Evolutionary conservation across 2,113 vertebrate species (phyloP).

Genomic region (Channa maculata): DNA sequence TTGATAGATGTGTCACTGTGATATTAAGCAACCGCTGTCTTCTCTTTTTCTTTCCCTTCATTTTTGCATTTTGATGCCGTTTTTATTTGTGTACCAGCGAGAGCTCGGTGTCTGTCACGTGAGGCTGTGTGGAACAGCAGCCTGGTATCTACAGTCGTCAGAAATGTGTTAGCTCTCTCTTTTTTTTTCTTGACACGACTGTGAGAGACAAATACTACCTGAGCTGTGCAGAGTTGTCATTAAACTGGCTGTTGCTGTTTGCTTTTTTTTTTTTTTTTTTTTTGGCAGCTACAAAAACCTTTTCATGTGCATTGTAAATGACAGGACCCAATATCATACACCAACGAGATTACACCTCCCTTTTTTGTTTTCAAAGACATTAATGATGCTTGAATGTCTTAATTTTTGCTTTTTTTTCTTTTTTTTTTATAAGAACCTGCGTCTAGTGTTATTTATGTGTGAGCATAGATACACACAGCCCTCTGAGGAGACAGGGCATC

Average conservation of each 20-base stretch:
- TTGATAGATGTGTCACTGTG: slow-evolving; percentile 33
- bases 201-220: slow-evolving; percentile 49
- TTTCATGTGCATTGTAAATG: slow-evolving; percentile 40
- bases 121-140: slow-evolving; percentile 44
- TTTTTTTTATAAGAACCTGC: background rate
- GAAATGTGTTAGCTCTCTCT: slow-evolving; percentile 37
- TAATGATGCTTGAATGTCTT: slow-evolving; percentile 21
- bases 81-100: slow-evolving; percentile 41
- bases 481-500: slow-evolving; percentile 21
- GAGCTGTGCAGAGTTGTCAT: slow-evolving; percentile 53
- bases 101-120: slow-evolving; percentile 50
- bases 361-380: slow-evolving; percentile 30
- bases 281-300: slow-evolving; percentile 30
- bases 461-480: slow-evolving; percentile 23
- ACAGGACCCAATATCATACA: slow-evolving; percentile 22
- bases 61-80: slow-evolving; percentile 21
- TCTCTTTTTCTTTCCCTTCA: slow-evolving; percentile 8
- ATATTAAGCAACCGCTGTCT: slow-evolving; percentile 12
- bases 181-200: slow-evolving; percentile 46
- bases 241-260: slow-evolving; percentile 45
- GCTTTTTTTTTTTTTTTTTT: background rate
- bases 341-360: slow-evolving; percentile 15
- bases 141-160: slow-evolving; percentile 49
- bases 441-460: slow-evolving; percentile 28
- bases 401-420: slow-evolving; percentile 22